Evolutionary conservation across 2,888 invertebrate species (phyloP).

Genomic region (Zaprionus obscuricornis): DNA sequence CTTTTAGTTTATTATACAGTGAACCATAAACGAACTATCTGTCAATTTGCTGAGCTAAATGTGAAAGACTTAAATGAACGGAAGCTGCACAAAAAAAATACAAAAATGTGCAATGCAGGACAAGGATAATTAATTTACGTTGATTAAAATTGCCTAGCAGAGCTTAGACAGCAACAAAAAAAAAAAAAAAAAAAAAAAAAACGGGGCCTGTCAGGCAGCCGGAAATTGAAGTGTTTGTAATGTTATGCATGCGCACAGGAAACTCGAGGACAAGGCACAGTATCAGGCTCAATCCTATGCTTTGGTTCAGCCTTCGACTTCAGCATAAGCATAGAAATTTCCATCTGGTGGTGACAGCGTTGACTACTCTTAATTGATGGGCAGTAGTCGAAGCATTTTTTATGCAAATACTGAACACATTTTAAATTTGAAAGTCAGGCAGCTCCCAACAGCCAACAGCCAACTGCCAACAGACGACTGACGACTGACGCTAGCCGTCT

Average conservation of each 20-base stretch:
- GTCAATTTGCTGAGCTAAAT: slow-evolving; percentile 38
- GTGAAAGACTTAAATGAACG: slow-evolving; percentile 23
- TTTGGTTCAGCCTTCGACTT: background rate
- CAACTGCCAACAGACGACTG: too few species aligned
- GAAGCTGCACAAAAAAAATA: slow-evolving; percentile 14
- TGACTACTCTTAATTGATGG: slow-evolving; percentile 64
- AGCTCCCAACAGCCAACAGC: background rate
- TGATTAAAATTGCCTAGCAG: slow-evolving; percentile 63
- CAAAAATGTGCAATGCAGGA: slow-evolving; percentile 27
- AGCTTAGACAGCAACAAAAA: slow-evolving; percentile 11
- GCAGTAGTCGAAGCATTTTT: slow-evolving; percentile 56
- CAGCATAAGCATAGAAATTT: slow-evolving; percentile 36
- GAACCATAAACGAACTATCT: slow-evolving; percentile 33
- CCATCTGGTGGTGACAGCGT: slow-evolving; percentile 38
- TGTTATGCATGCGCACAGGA: slow-evolving; percentile 36
- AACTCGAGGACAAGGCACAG: background rate
- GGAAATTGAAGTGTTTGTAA: slow-evolving; percentile 73
- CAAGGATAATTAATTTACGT: slow-evolving; percentile 70
- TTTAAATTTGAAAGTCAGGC: slow-evolving; percentile 32
- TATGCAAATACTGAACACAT: slow-evolving; percentile 58
- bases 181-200: slow-evolving; percentile 13
- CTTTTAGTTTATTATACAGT: slow-evolving; percentile 26
- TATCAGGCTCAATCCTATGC: background rate
- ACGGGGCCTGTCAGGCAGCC: slow-evolving; percentile 41
- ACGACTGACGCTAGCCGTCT: background rate